phyloP scores from a whole-genome alignment of 2,797 vertebrate species.

The Tenualosa thibaudeaui region DNA sequence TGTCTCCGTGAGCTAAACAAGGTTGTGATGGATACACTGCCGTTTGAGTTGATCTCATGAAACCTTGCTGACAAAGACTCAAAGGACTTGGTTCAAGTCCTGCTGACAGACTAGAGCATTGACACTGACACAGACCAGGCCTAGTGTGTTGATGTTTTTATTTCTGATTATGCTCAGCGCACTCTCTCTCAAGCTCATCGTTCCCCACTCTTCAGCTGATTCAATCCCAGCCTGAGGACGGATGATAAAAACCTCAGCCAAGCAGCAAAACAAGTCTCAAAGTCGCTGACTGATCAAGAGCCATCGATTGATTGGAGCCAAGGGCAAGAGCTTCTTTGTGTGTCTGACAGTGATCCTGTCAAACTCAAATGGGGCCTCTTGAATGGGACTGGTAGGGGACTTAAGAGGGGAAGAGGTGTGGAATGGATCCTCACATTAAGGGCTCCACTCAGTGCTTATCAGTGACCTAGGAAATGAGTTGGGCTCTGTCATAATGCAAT shows the following conservation, averaged over 20 bases:
- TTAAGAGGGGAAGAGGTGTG: neutral
- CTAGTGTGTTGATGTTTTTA: neutral
- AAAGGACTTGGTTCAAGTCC: too few species aligned
- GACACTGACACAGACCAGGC: too few species aligned
- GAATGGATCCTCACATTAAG: neutral
- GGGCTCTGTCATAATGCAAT: neutral
- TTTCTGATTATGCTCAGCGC: neutral
- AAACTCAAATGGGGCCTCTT: neutral
- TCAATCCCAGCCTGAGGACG: neutral
- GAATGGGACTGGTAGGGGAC: neutral
- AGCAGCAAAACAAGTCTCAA: neutral
- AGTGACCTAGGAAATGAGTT: neutral
- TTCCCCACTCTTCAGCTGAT: neutral
- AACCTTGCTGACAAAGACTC: too few species aligned
- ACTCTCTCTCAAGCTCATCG: neutral
- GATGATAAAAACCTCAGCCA: neutral
- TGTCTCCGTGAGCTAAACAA: too few species aligned
- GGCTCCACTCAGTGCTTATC: neutral
- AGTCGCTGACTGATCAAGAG: neutral
- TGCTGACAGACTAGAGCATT: neutral
- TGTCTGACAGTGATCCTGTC: neutral
- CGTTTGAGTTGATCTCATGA: too few species aligned
- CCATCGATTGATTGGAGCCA: neutral
- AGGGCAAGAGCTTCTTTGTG: neutral
- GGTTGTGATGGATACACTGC: too few species aligned